Evolutionary conservation across 2,888 invertebrate genomes (phyloP), one percentile per base, ranked within the genome.

Genomic region (Caenorhabditis auriculariae): DNA sequence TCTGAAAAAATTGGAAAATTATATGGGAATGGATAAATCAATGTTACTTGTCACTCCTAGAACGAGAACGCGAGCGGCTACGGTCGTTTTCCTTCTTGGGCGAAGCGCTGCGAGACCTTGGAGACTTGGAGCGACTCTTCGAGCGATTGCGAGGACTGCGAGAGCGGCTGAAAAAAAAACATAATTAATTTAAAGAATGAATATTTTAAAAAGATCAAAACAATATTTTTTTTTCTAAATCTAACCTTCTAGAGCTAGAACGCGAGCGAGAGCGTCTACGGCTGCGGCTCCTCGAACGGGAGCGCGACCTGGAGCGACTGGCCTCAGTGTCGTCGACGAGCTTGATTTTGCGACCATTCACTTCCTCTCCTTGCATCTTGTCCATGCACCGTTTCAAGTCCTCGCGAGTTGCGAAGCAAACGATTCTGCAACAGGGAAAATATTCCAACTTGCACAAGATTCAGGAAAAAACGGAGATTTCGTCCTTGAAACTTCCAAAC

Each of bases 331-430:
- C 95, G 83, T 96, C 95, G 53, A 93, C 87, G 72, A 98, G 86
- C 53, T 89, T 89, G 71, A 98, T 90, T 59, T 91, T 88, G 27
- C 62, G 39, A 0, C 98, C 98, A 84, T 93, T 95, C 76, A 98
- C 85, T 82, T 98, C 96, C 0, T 93, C 92, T 77, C 91, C 92
- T 83, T 98, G 95, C 76, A 95, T 85, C 83, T 95, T 95, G 80
- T 95, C 94, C 75, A 98, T 88, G 2, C 96, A 96, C 62, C 90
- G 91, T 83, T 91, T 91, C 90, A 98, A 89, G 84, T 96, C 98
- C 3, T 91, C 89, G 82, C 90, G 89, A 0, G 91, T 89, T 21
- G 93, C 91, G 84, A 98, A 98, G 83, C 98, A 96, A 15, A 98
- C 94, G 77, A 96, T 91, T 46, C 95, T 95, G 84, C 54, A 75